Percentiles rank a stretch among this genome's conserved stretches.
phyloP scores from a whole-genome alignment of 30 jellyfish, hydroid and myxozoan genomes.

The Cassiopea andromeda region DNA sequence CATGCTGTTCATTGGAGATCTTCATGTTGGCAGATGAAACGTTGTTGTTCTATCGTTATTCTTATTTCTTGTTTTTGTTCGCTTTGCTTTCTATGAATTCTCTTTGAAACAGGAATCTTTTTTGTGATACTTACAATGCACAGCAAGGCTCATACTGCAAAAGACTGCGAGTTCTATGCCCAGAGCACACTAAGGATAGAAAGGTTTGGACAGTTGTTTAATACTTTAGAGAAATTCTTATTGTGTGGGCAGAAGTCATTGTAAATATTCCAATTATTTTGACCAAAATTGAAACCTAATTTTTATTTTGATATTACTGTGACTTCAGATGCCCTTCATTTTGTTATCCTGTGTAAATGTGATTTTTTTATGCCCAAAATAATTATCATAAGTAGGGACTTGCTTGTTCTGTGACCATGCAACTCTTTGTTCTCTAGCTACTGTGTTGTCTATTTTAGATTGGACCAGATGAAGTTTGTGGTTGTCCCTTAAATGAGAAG shows the following conservation, averaged over 20 bases:
- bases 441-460: slow-evolving; percentile 39
- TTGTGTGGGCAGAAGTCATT: neutral
- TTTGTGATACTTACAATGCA: slow-evolving; percentile 87
- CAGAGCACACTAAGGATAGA: slow-evolving; percentile 93
- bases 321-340: too few relatives aligned
- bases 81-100: neutral
- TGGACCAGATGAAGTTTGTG: slow-evolving; percentile 91
- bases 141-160: slow-evolving; percentile 95
- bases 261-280: too few relatives aligned
- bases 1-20: too few relatives aligned
- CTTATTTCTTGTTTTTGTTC: neutral
- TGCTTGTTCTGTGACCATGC: too few relatives aligned
- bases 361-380: too few relatives aligned
- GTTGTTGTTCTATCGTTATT: too few relatives aligned
- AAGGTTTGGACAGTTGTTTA: slow-evolving; percentile 56
- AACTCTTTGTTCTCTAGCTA: neutral
- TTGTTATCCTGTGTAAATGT: too few relatives aligned
- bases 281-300: too few relatives aligned
- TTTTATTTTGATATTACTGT: too few relatives aligned
- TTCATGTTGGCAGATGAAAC: too few relatives aligned
- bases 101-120: slow-evolving; percentile 70
- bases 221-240: neutral
- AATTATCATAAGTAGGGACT: too few relatives aligned
- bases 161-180: slow-evolving; percentile 92
- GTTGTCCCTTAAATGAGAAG: slow-evolving; percentile 90